Base-by-base conservation (phyloP, 1,140 invertebrate genomes). In the Reticulitermes speratus region DNA sequence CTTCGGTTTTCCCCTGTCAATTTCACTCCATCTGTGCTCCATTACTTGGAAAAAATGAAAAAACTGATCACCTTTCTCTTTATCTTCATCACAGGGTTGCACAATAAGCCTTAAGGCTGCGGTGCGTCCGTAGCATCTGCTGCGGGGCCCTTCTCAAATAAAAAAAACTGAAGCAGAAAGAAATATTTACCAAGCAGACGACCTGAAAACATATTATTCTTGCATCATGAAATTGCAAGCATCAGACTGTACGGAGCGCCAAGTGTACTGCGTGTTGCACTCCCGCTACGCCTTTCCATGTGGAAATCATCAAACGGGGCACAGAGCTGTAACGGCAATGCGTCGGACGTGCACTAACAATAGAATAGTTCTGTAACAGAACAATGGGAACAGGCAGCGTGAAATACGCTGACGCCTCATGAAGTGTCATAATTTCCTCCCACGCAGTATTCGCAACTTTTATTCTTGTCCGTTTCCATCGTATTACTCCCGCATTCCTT, bases 401-500 rank as follows among this genome's bases (percentile, higher is more conserved):
- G 55, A 86, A 75, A 75, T 86, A 75, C 32, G 75, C 85, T 85
- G 84, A 55, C 84, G 59, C 84, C 84, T 55, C 44, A 44, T 85
- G 48, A 30, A 48, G 38, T 85, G 52, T 85, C 48, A 75, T 85
- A 9, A 44, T 44, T 86, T 21, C 48, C 45, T 48, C 48, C 23
- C 16, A 44, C 75, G 16, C 65, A 59, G 85, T 82, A 44, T 86
- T 75, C 65, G 12, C n/a, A 75, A n/a, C 25, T 30, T n/a, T 30
- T 75, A 75, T 75, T 75, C n/a, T 75, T 45, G 44, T 38, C 23
- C 75, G 55, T 44, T 86, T 48, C 44, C 59, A 65, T 65, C 21
- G n/a, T 55, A 30, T 44, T 65, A n/a, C 30, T 65, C 59, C 23
- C n/a, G 19, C 65, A 8, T 75, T 65, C 14, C 52, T 5, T 21